phyloP scores from a whole-genome alignment of 2,113 vertebrate species.

The Tympanuchus pallidicinctus region DNA sequence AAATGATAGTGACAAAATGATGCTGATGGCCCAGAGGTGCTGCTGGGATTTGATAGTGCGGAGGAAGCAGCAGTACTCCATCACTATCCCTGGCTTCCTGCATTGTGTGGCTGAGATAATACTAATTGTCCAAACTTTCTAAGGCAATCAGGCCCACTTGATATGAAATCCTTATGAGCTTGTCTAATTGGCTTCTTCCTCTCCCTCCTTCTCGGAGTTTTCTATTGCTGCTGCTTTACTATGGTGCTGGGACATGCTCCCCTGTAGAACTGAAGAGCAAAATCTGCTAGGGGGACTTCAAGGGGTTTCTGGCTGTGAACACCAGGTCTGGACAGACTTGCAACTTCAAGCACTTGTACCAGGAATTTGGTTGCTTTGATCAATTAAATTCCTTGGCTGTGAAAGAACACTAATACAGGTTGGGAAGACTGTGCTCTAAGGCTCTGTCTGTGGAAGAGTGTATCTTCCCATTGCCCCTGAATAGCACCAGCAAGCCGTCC shows the following conservation, averaged over 20 bases:
- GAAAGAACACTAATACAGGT: conserved; percentile 59
- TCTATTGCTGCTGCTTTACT: neutral
- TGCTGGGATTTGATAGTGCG: neutral
- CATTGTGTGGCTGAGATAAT: neutral
- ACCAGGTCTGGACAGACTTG: conserved; percentile 28
- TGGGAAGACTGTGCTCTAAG: neutral
- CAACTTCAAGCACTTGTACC: conserved; percentile 53
- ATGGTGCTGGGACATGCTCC: neutral
- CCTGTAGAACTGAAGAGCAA: neutral
- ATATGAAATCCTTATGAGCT: neutral
- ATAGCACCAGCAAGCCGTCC: conserved; percentile 60
- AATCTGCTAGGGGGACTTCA: neutral
- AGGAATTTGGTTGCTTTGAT: conserved; percentile 66
- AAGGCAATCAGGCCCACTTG: neutral
- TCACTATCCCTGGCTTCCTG: rapidly evolving
- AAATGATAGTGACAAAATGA: neutral
- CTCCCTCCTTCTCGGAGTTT: neutral
- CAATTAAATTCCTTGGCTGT: conserved; percentile 61
- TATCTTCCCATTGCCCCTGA: conserved; percentile 58
- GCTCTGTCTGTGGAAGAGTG: conserved; percentile 34
- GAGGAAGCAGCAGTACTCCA: neutral
- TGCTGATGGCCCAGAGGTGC: neutral
- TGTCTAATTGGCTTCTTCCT: neutral
- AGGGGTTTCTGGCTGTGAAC: neutral
- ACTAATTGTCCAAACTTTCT: neutral